These are phyloP conservation scores for Parthenolecanium corni DNA, from an alignment of 2,888 invertebrate genomes.

Conservation along the genomic window DNA sequence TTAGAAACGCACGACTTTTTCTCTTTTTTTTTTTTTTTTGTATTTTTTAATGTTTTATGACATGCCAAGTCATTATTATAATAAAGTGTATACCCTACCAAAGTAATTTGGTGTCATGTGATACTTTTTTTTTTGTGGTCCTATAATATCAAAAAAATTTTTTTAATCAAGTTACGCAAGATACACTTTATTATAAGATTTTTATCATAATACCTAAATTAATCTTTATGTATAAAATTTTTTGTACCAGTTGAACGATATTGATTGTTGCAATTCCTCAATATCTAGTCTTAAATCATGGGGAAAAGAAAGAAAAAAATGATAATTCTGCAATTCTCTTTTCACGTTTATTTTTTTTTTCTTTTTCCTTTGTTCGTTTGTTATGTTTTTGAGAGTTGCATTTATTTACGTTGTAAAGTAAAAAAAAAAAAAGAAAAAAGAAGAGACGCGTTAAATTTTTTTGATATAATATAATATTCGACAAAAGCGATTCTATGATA, in stretches of 20 bases:
- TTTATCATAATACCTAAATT: slow-evolving; percentile 14
- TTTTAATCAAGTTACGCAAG: slow-evolving; percentile 1
- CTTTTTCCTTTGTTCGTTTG: slow-evolving; percentile 7
- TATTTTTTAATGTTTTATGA: neutral
- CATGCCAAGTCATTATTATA: neutral
- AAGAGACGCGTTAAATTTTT: no score
- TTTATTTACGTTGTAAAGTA: slow-evolving; percentile 7
- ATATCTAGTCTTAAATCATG: slow-evolving; percentile 17
- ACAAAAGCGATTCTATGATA: no score
- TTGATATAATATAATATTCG: neutral
- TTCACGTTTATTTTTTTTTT: neutral
- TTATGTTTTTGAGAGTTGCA: slow-evolving; percentile 25
- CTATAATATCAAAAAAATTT: neutral
- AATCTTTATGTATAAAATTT: slow-evolving; percentile 2
- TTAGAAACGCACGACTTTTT: neutral
- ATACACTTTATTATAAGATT: slow-evolving; percentile 24
- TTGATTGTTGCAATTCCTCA: slow-evolving; percentile 28
- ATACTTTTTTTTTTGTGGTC: slow-evolving; percentile 4
- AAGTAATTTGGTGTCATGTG: slow-evolving; percentile 5
- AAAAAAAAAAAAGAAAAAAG: neutral
- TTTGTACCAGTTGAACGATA: slow-evolving; percentile 26
- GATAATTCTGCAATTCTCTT: slow-evolving; percentile 21
- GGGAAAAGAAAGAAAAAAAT: neutral
- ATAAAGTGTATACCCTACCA: slow-evolving; percentile 23
- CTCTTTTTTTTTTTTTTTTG: slow-evolving; percentile 1